These are phyloP conservation scores for Seriola dumerili DNA, from an alignment of 2,113 vertebrate species.

Conservation along the genomic window DNA sequence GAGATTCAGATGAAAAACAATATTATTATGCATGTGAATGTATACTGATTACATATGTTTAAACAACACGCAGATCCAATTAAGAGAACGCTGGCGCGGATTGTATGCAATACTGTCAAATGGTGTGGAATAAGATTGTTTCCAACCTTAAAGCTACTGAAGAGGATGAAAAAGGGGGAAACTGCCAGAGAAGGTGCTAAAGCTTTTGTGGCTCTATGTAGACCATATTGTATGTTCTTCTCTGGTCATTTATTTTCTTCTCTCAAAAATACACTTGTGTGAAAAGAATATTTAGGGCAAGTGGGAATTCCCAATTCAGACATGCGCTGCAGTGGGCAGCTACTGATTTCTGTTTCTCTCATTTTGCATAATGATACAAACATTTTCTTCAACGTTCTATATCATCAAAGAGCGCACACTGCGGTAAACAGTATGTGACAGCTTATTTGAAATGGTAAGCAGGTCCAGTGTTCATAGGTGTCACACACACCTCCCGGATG, in stretches of 20 bases:
- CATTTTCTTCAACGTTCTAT: constrained; percentile 29
- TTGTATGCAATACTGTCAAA: neutral
- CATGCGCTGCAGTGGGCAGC: neutral
- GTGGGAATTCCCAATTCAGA: constrained; percentile 21
- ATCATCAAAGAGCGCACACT: constrained; percentile 19
- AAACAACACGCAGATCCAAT: neutral
- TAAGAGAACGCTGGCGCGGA: neutral
- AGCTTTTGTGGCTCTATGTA: neutral
- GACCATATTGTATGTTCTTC: neutral
- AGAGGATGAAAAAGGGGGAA: neutral
- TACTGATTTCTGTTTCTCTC: constrained; percentile 22
- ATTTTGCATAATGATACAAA: constrained; percentile 41
- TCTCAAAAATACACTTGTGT: constrained; percentile 12
- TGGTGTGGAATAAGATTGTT: neutral
- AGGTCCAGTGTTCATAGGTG: constrained; percentile 60
- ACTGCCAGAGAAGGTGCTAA: neutral
- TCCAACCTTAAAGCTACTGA: neutral
- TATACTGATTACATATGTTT: neutral
- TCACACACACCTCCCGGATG: constrained; percentile 58
- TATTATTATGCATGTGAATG: neutral
- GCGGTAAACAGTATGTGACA: constrained; percentile 20
- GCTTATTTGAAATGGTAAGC: constrained; percentile 73
- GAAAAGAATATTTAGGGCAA: constrained; percentile 17
- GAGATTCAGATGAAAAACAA: neutral
- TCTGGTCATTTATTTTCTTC: constrained; percentile 7